Conservation (phyloP, 2,797 vertebrate genomes). For the Apodemus agrarius region DNA sequence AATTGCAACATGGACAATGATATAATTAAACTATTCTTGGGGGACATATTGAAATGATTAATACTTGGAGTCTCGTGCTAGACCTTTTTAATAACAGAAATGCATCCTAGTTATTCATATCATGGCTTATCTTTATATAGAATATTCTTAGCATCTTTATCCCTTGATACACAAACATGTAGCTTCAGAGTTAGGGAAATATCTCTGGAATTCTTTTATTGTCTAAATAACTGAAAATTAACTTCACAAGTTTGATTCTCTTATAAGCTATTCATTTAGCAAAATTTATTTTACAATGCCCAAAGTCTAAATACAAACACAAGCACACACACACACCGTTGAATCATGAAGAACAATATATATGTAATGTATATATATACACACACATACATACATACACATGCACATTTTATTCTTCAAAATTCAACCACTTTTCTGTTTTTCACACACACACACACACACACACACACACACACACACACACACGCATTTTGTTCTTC, state of each 20-base stretch:
- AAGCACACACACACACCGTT: not conserved
- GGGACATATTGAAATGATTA: not conserved
- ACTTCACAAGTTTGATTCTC: not conserved
- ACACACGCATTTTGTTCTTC: not conserved
- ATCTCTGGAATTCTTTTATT: not conserved
- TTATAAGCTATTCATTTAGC: not conserved
- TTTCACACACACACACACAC: not conserved
- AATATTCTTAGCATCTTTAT: not conserved
- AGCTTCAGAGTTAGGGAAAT: not conserved
- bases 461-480: not conserved
- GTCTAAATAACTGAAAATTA: not conserved
- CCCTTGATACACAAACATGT: not conserved
- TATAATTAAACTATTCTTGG: not conserved
- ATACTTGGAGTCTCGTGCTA: not conserved
- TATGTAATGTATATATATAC: no score
- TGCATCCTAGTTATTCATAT: not conserved
- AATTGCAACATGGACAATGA: no score
- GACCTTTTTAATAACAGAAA: not conserved
- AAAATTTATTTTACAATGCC: conserved; percentile 12
- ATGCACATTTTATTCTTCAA: no score
- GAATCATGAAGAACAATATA: no score
- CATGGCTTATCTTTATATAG: not conserved
- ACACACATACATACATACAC: no score
- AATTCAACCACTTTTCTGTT: no score
- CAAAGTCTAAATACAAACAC: not conserved